Conservation (phyloP, 1,140 invertebrate genomes). For the Drosophila erecta region DNA sequence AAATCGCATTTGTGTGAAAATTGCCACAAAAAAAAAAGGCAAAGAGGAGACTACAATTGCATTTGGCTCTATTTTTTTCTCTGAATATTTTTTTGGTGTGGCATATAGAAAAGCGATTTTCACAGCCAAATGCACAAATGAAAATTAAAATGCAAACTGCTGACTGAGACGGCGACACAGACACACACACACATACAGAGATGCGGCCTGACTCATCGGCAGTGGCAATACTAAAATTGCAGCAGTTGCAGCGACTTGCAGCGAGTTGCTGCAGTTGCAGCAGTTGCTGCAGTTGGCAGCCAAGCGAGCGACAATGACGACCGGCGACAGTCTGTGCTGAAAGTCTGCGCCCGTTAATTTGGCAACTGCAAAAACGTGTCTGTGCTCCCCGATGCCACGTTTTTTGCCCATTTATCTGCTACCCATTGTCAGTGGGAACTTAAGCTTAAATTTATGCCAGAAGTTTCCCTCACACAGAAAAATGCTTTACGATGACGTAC, state of each 20-base stretch:
- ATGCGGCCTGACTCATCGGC: slow-evolving; percentile 52
- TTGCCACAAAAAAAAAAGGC: slow-evolving; percentile 12
- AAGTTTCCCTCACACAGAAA: neutral
- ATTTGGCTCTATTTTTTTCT: slow-evolving; percentile 7
- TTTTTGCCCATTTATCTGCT: slow-evolving; percentile 19
- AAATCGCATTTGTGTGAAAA: slow-evolving; percentile 54
- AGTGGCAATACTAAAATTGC: slow-evolving; percentile 20
- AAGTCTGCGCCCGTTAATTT: slow-evolving; percentile 71
- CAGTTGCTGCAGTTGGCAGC: slow-evolving; percentile 50
- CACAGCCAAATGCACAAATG: slow-evolving; percentile 74
- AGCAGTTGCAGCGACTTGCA: slow-evolving; percentile 10
- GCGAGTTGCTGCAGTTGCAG: slow-evolving; percentile 22
- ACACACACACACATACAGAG: neutral
- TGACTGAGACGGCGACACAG: slow-evolving; percentile 38
- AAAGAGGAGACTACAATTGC: slow-evolving; percentile 17
- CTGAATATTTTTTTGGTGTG: neutral
- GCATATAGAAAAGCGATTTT: slow-evolving; percentile 64
- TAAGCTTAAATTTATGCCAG: slow-evolving; percentile 4
- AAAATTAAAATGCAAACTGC: slow-evolving; percentile 66
- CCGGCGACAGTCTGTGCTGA: slow-evolving; percentile 61
- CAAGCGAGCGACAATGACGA: slow-evolving; percentile 39
- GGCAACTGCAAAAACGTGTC: slow-evolving; percentile 56
- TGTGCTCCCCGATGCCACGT: neutral
- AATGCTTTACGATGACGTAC: slow-evolving; percentile 4
- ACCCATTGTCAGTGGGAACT: slow-evolving; percentile 11